Evolutionary conservation across 2,888 invertebrate genomes (phyloP).

Genomic region (Perizoma flavofasciatum): DNA sequence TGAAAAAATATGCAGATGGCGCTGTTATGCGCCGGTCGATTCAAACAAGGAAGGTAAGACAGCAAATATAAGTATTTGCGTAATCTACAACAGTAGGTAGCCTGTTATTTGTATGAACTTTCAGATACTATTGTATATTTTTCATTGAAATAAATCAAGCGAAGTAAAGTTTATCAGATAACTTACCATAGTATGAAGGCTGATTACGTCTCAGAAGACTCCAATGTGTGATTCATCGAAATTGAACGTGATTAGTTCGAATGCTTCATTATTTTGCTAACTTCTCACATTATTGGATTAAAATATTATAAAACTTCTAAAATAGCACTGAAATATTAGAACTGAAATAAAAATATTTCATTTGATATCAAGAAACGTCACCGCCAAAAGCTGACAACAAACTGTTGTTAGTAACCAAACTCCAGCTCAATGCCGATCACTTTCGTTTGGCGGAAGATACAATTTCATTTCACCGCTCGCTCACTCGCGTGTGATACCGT

Average conservation of each 20-base stretch:
- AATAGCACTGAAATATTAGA: not conserved
- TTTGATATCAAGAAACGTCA: constrained; percentile 47
- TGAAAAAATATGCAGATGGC: constrained; percentile 37
- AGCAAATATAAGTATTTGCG: constrained; percentile 1
- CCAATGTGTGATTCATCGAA: constrained; percentile 9
- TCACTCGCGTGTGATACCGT: constrained; percentile 43
- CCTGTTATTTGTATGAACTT: too few relatives aligned
- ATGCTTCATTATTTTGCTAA: constrained; percentile 7
- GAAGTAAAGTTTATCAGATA: not conserved
- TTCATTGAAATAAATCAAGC: too few relatives aligned
- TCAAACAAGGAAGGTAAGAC: constrained; percentile 16
- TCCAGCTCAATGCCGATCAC: constrained; percentile 69
- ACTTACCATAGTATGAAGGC: constrained; percentile 14
- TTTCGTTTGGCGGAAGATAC: constrained; percentile 75
- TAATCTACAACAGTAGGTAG: constrained; percentile 5
- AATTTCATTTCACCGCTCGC: constrained; percentile 54
- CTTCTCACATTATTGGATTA: constrained; percentile 2
- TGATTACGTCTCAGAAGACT: constrained; percentile 1
- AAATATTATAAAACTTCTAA: not conserved
- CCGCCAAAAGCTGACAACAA: constrained; percentile 61
- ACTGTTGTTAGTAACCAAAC: constrained; percentile 78
- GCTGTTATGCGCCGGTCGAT: constrained; percentile 17
- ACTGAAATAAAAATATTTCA: constrained; percentile 1
- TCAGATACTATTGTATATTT: too few relatives aligned
- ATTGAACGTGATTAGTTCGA: constrained; percentile 3